phyloP scores from a whole-genome alignment of 1,140 invertebrate genomes.

The Papilio aristodemus region DNA sequence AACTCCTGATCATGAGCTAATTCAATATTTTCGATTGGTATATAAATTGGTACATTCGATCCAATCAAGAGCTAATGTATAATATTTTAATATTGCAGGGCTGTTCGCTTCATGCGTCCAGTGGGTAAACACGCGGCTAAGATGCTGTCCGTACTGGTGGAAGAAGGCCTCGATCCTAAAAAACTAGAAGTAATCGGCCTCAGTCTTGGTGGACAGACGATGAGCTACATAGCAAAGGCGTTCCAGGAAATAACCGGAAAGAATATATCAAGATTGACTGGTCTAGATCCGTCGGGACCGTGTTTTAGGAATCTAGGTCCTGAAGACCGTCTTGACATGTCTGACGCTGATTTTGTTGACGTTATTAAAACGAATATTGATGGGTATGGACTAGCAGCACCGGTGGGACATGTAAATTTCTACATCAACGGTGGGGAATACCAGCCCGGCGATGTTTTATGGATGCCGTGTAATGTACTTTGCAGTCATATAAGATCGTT shows the following conservation, averaged over 20 bases:
- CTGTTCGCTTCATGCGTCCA: constrained; percentile 52
- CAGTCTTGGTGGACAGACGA: constrained; percentile 64
- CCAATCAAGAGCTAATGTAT: constrained; percentile 9
- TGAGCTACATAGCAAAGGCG: constrained; percentile 62
- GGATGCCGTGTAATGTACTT: constrained; percentile 50
- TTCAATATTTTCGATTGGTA: too few relatives aligned
- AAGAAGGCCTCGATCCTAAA: constrained; percentile 55
- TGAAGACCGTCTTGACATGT: constrained; percentile 57
- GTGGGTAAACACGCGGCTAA: constrained; percentile 55
- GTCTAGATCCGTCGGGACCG: constrained; percentile 64
- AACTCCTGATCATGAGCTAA: too few relatives aligned
- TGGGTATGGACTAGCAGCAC: constrained; percentile 83
- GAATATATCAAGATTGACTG: constrained; percentile 64
- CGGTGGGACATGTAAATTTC: constrained; percentile 83
- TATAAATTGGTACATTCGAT: background rate
- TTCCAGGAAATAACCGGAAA: constrained; percentile 58
- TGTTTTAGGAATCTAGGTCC: constrained; percentile 63
- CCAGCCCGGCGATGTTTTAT: constrained; percentile 81
- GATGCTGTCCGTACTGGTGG: constrained; percentile 54
- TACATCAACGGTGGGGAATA: constrained; percentile 87
- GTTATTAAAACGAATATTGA: constrained; percentile 85
- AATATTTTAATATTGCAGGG: constrained; percentile 50
- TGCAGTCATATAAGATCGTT: constrained; percentile 61
- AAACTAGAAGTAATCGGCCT: constrained; percentile 60
- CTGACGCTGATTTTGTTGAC: constrained; percentile 76